A percentile compares a stretch with the other conserved stretches of the same genome.
phyloP scores from a whole-genome alignment of 2,797 vertebrate genomes.

The Microcaecilia unicolor region DNA sequence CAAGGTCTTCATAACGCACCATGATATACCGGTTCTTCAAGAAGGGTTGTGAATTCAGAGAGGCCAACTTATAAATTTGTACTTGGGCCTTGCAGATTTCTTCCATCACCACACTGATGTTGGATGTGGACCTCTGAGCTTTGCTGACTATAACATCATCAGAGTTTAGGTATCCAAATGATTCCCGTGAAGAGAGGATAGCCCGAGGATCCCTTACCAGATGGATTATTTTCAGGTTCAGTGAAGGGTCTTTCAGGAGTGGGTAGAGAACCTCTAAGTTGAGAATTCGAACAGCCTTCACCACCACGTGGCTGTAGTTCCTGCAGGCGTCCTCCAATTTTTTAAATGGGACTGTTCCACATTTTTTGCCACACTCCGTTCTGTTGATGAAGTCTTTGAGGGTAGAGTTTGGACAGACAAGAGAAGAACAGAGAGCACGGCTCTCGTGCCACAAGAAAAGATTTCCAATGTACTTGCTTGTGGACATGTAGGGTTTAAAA shows the following conservation, averaged over 20 bases:
- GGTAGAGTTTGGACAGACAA: constrained; percentile 60
- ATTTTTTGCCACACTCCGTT: constrained; percentile 46
- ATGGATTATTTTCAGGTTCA: constrained; percentile 83
- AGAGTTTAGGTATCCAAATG: constrained; percentile 28
- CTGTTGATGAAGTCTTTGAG: constrained; percentile 48
- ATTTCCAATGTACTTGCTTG: constrained; percentile 51
- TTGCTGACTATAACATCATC: too few relatives aligned
- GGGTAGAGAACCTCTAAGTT: constrained; percentile 76
- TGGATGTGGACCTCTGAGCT: too few relatives aligned
- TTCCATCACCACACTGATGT: constrained; percentile 63
- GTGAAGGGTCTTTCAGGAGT: constrained; percentile 67
- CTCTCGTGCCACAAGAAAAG: constrained; percentile 85
- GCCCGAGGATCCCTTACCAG: constrained; percentile 84
- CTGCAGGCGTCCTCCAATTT: constrained; percentile 61
- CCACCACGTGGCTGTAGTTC: constrained; percentile 72
- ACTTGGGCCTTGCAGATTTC: constrained; percentile 78
- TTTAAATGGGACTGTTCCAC: constrained; percentile 50
- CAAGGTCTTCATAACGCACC: constrained; percentile 11
- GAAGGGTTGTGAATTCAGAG: constrained; percentile 42
- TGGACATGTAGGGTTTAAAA: constrained; percentile 75
- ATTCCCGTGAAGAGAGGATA: constrained; percentile 67
- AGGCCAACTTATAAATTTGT: constrained; percentile 63
- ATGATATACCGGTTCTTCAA: constrained; percentile 42
- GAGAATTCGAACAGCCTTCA: constrained; percentile 86
- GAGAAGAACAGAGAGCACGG: constrained; percentile 81